A percentile compares a stretch with the other conserved stretches of the same genome.
Evolutionary conservation across 53 echinoderm and acorn worm genomes (phyloP).

Genomic region (Holothuria leucospilota): DNA sequence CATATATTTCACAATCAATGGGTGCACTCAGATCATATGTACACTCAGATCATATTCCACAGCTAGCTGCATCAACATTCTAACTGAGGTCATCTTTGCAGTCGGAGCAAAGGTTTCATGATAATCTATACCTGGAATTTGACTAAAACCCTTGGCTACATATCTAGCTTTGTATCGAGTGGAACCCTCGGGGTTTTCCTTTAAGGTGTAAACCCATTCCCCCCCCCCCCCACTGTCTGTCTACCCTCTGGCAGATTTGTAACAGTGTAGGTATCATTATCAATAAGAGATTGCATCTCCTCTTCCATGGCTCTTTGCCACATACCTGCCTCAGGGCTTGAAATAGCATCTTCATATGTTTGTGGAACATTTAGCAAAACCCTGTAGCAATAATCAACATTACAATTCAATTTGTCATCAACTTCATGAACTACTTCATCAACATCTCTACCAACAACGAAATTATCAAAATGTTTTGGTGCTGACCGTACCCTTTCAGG

Average conservation of each 20-base stretch:
- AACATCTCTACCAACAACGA: not conserved
- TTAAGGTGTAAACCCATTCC: conserved; percentile 48
- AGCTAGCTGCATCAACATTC: conserved; percentile 25
- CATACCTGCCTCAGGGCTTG: conserved; percentile 6
- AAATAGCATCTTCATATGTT: conserved; percentile 44
- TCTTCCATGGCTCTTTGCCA: conserved; percentile 64
- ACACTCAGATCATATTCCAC: conserved; percentile 14
- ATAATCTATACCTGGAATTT: conserved; percentile 50
- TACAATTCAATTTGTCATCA: not conserved
- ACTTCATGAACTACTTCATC: not conserved
- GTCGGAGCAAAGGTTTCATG: too few relatives aligned
- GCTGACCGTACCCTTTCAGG: not conserved
- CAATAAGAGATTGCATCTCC: conserved; percentile 42
- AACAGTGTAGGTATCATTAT: conserved; percentile 49
- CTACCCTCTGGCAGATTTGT: conserved; percentile 52
- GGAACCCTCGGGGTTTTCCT: too few relatives aligned
- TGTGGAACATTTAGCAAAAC: conserved; percentile 17
- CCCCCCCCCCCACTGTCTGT: conserved; percentile 10
- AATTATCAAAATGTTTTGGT: too few relatives aligned
- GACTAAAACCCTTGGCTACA: conserved; percentile 36
- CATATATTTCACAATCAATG: conserved; percentile 58
- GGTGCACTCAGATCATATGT: conserved; percentile 56
- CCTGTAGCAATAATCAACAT: conserved; percentile 49
- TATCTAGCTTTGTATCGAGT: too few relatives aligned
- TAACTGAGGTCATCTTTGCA: conserved; percentile 42